These are phyloP conservation scores for Mesoclemmys tuberculata DNA, from an alignment of 2,113 vertebrate species.

Conservation along the genomic window DNA sequence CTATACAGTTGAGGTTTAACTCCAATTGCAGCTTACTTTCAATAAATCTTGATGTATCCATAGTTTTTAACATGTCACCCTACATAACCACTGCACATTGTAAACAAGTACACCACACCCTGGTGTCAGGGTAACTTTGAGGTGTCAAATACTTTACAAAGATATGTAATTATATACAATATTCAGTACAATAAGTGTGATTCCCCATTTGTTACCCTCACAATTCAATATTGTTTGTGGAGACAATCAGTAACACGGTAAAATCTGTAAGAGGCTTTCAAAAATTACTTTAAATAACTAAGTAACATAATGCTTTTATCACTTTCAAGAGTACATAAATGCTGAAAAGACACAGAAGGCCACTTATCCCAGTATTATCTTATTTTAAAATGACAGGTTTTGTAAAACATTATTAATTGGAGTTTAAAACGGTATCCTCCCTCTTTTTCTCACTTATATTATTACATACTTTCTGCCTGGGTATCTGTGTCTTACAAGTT, in stretches of 20 bases:
- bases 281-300: constrained; percentile 47
- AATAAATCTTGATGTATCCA: constrained; percentile 39
- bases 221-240: background rate
- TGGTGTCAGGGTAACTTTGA: constrained; percentile 53
- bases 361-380: constrained; percentile 7
- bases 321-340: constrained; percentile 43
- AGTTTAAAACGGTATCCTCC: constrained; percentile 56
- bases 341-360: constrained; percentile 10
- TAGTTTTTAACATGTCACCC: background rate
- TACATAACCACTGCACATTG: constrained; percentile 16
- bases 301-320: constrained; percentile 37
- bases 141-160: constrained; percentile 34
- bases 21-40: constrained; percentile 17
- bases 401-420: constrained; percentile 18
- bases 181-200: constrained; percentile 28
- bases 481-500: background rate
- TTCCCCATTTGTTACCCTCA: background rate
- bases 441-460: background rate
- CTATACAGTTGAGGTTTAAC: background rate
- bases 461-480: constrained; percentile 15
- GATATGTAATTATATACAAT: constrained; percentile 15
- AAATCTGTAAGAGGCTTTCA: constrained; percentile 20
- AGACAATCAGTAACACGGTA: constrained; percentile 45
- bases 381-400: constrained; percentile 38
- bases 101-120: constrained; percentile 45